Evolutionary conservation across 2,888 invertebrate genomes (phyloP).

Genomic region (Gymnoscelis rufifasciata): DNA sequence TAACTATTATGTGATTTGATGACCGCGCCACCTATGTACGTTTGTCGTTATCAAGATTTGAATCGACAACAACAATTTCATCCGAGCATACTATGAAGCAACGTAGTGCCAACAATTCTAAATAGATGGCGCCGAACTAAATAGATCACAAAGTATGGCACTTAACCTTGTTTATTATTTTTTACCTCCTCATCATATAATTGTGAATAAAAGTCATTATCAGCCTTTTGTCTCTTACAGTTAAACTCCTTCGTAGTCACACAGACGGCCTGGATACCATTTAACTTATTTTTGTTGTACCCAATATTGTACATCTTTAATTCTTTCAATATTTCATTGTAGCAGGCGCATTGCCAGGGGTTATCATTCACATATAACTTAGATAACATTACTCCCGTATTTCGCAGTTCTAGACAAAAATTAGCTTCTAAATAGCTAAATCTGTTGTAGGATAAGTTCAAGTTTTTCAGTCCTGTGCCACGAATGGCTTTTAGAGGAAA

Average conservation of each 20-base stretch:
- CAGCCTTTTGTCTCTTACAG: conserved; percentile 49
- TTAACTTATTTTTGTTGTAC: conserved; percentile 49
- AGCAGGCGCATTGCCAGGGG: conserved; percentile 66
- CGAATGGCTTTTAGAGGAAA: conserved; percentile 53
- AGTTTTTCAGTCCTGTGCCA: conserved; percentile 47
- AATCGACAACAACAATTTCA: too few species aligned
- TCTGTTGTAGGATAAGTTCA: conserved; percentile 56
- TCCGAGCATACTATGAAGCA: too few species aligned
- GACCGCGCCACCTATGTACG: too few species aligned
- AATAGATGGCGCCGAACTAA: too few species aligned
- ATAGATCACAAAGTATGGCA: too few species aligned
- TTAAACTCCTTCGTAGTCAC: conserved; percentile 44
- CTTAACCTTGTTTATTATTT: conserved; percentile 9
- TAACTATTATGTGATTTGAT: too few species aligned
- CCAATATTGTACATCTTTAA: conserved; percentile 45
- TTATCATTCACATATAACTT: conserved; percentile 64
- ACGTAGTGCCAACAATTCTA: too few species aligned
- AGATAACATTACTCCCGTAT: conserved; percentile 47
- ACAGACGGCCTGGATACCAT: conserved; percentile 55
- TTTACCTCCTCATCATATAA: conserved; percentile 39
- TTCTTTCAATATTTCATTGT: conserved; percentile 52
- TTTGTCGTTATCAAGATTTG: too few species aligned
- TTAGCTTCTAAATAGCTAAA: conserved; percentile 59
- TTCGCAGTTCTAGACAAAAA: conserved; percentile 56
- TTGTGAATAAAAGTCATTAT: conserved; percentile 44